Evolutionary conservation across 92 coral and sea anemone species (phyloP), one percentile per base, ranked within the genome.

Genomic region (Scolanthus callimorphus): DNA sequence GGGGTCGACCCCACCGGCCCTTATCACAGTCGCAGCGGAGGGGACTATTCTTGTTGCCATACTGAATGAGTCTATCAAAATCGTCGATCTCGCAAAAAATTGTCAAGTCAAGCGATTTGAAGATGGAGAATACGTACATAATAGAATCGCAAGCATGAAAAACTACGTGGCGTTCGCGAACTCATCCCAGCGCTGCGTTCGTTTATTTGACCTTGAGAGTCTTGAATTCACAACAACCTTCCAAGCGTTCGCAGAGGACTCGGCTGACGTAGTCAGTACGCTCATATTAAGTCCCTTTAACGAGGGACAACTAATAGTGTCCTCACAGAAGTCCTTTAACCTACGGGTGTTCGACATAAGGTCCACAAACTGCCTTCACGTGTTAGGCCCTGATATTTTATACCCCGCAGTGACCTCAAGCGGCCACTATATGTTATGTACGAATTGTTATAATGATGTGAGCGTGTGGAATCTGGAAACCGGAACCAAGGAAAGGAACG

Each of bases 381-480:
- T 85, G 55, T 60, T 94, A 8, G 99, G 99, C 22, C 84, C 90
- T 27, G 96, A 94, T 49, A 89, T 94, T 52, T 69, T 94, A 70
- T 69, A 81, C 80, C 99, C 99, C 1, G 62, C 90, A 0, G 82
- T 94, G 10, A 89, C 95, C 26, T 63, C 59, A 47, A 81, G 81
- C 59, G 99, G 99, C n/a, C 90, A 81, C 54, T 79, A 84, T 78
- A 77, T 94, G 80, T 69, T 94, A 31, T 94, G 94, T 41, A 85
- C 99, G 62, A 84, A 84, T 84, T 80, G 88, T 49, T 73, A 73
- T 47, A 84, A 94, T 57, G 99, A 94, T 79, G 76, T 94, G 51
- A 82, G 94, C 50, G 65, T 94, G 52, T 94, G 99, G 99, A 94
- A 86, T 67, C 76, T 94, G 51, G 96, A 88, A 62, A 94, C 94